These are phyloP conservation scores for Plestiodon gilberti DNA, from an alignment of 2,113 vertebrate genomes.

Conservation along the genomic window DNA sequence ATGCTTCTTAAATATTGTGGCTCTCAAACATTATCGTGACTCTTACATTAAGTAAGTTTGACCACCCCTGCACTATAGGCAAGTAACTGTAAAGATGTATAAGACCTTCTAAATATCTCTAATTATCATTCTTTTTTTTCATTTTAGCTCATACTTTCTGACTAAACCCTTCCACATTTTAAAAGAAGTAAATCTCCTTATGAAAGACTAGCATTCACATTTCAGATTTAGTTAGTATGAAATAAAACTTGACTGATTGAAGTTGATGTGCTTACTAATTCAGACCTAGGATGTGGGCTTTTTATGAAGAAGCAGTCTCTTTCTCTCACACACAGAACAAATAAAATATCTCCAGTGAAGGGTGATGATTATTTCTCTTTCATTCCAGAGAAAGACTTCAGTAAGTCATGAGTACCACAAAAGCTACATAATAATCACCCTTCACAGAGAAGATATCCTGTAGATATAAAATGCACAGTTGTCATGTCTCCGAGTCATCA, in stretches of 20 bases:
- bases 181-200: neutral
- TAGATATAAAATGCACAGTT: conserved; percentile 25
- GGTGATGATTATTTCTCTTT: conserved; percentile 58
- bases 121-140: neutral
- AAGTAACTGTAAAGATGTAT: neutral
- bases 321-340: conserved; percentile 29
- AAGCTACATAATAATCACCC: conserved; percentile 29
- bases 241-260: conserved; percentile 40
- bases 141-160: neutral
- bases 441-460: conserved; percentile 30
- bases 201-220: neutral
- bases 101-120: neutral
- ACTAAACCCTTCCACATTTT: neutral
- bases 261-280: conserved; percentile 38
- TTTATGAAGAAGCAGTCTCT: conserved; percentile 30
- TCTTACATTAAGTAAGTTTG: too few relatives aligned
- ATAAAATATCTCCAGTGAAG: conserved; percentile 48
- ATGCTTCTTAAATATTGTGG: too few relatives aligned
- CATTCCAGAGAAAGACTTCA: conserved; percentile 47
- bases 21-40: too few relatives aligned
- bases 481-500: conserved; percentile 25
- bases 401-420: conserved; percentile 33
- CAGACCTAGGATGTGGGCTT: conserved; percentile 34
- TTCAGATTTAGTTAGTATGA: conserved; percentile 19
- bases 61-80: too few relatives aligned